These are phyloP conservation scores for Marmota monax DNA, from an alignment of 2,113 vertebrate genomes.

Conservation along the genomic window DNA sequence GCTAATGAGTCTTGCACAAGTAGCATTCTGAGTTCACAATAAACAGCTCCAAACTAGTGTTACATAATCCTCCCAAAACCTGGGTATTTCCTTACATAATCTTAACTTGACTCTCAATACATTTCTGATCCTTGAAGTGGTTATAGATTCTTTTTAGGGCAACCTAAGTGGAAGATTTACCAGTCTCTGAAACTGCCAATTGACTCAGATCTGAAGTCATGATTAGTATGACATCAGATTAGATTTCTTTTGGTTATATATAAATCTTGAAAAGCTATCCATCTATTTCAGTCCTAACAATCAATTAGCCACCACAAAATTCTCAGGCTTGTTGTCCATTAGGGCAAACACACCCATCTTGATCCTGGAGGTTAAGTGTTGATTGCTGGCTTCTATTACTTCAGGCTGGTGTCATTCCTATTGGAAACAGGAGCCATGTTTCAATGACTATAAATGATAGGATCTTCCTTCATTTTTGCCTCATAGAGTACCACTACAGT, in stretches of 20 bases:
- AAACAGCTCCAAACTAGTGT: neutral
- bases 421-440: neutral
- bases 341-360: neutral
- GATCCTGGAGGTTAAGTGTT: neutral
- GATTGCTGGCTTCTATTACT: neutral
- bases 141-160: neutral
- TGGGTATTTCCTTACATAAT: neutral
- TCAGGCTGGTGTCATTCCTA: neutral
- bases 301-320: neutral
- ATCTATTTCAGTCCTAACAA: neutral
- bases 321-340: neutral
- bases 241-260: neutral
- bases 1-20: neutral
- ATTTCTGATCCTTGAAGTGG: neutral
- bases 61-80: neutral
- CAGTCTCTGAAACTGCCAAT: neutral
- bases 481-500: neutral
- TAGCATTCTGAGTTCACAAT: neutral
- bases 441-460: neutral
- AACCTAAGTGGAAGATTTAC: neutral
- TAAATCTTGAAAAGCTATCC: neutral
- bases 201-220: neutral
- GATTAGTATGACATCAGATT: neutral
- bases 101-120: neutral
- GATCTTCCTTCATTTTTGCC: neutral